These are phyloP conservation scores for Leucophenga montana DNA, from an alignment of 2,888 invertebrate genomes.

Conservation along the genomic window DNA sequence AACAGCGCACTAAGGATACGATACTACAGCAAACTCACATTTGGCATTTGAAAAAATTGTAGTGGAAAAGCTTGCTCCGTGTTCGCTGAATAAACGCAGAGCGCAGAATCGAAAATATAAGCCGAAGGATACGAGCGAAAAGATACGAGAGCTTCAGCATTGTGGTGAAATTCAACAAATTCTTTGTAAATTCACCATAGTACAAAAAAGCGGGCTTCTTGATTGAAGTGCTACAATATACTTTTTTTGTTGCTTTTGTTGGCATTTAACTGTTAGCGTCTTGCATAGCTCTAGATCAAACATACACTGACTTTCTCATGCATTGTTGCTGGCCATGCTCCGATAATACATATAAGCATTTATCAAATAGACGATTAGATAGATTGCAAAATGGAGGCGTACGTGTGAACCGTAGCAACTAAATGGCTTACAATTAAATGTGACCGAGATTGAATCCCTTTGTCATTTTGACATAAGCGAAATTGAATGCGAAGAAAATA, in stretches of 20 bases:
- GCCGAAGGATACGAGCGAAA: background rate
- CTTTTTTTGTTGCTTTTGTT: too few species aligned
- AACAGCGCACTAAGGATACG: conserved; percentile 56
- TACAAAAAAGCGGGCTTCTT: background rate
- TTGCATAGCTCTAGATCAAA: background rate
- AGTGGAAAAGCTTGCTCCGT: conserved; percentile 30
- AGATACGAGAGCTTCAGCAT: conserved; percentile 29
- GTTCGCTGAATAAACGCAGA: conserved; percentile 51
- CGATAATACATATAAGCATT: background rate
- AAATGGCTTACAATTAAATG: background rate
- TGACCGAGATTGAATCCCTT: background rate
- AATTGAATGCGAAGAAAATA: too few species aligned
- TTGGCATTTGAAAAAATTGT: conserved; percentile 40
- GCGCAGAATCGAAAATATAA: conserved; percentile 53
- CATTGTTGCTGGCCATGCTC: background rate
- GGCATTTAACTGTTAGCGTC: too few species aligned
- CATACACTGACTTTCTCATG: too few species aligned
- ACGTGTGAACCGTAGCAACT: background rate
- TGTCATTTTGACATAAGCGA: too few species aligned
- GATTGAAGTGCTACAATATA: too few species aligned
- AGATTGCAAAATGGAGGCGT: too few species aligned
- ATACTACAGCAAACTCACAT: conserved; percentile 41
- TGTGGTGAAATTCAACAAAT: conserved; percentile 39
- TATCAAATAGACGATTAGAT: background rate
- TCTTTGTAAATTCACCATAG: conserved; percentile 34